Percentiles rank a stretch among this genome's conserved stretches.
Conservation (phyloP, 2,888 invertebrate species). For the Oxycera nigricornis region DNA sequence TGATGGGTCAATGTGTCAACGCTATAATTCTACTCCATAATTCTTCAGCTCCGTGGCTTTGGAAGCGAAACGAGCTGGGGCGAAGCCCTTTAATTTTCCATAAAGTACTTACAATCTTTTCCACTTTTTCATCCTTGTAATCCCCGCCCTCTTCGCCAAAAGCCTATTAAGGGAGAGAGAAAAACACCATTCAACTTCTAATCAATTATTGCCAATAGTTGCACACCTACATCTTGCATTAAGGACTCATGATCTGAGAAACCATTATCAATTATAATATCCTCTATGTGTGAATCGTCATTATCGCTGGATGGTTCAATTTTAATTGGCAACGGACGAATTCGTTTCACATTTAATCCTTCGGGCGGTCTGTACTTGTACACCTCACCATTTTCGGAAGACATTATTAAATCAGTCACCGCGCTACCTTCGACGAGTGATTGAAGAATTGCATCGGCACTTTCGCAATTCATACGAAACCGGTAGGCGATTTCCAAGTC, state of each 20-base stretch:
- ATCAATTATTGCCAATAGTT: no score
- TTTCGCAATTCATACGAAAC: constrained; percentile 58
- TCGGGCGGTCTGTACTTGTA: constrained; percentile 52
- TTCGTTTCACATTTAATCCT: constrained; percentile 52
- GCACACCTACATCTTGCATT: neutral
- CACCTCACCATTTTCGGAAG: constrained; percentile 47
- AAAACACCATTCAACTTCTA: no score
- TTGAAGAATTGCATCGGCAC: constrained; percentile 56
- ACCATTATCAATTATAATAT: constrained; percentile 7
- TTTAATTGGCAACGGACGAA: constrained; percentile 39
- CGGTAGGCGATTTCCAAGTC: constrained; percentile 58
- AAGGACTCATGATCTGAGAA: neutral
- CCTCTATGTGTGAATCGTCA: neutral
- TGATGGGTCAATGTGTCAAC: no score
- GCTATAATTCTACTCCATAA: no score
- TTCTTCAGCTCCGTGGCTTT: no score
- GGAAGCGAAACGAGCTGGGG: no score
- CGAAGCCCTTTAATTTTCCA: neutral
- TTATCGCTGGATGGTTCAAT: constrained; percentile 30
- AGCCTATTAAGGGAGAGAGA: neutral
- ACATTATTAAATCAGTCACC: constrained; percentile 47
- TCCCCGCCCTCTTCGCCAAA: neutral
- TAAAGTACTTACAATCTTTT: neutral
- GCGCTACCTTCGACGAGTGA: constrained; percentile 50
- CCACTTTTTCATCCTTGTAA: neutral